Base-by-base conservation (phyloP, 2,113 vertebrate species). In the Phoxinus phoxinus region DNA sequence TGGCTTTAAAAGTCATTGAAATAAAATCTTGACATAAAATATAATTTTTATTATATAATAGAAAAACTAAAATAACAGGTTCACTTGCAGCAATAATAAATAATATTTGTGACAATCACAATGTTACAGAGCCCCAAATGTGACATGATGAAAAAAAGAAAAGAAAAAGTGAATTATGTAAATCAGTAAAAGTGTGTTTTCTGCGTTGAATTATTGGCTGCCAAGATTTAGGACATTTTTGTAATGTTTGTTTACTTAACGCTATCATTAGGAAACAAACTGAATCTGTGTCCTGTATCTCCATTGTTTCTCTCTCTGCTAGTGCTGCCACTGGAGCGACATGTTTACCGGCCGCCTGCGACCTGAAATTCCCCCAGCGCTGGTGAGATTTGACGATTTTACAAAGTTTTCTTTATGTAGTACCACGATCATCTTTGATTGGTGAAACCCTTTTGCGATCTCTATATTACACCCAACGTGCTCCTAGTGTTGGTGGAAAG, bases 261-360 rank as follows among this genome's bases (percentile, higher is more conserved):
- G 4, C 51, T 2, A 19, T 19, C 0, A 6, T 53, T 19, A 53
- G 51, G 63, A 67, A 67, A 67, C 63, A 8, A 67, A 67, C 11
- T 0, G 1, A 25, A 30, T 27, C 59, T 13, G 12, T 61, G 17
- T 27, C 1, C 63, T 65, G 6, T 6, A 6, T 4, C 19, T 37
- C n/a, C 3, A 15, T 59, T 83, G 23, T 41, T 63, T 77, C 12
- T 53, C 53, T 80, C 2, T 85, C 48, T 65, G 58, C 76, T 87
- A 99, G 98, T 94, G 95, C 82, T 99, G 98, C 92, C 96, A 97
- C 83, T 99, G 98, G 98, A 99, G 97, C 44, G 98, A 99, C 91
- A 99, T 99, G 98, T 99, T 99, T 90, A 99, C 98, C 0, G 97
- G 98, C 35, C 97, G 98, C 15, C 93, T 99, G 71, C 96, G 98